phyloP scores from a whole-genome alignment of 2,888 invertebrate genomes.

The Deroplatys truncata region DNA sequence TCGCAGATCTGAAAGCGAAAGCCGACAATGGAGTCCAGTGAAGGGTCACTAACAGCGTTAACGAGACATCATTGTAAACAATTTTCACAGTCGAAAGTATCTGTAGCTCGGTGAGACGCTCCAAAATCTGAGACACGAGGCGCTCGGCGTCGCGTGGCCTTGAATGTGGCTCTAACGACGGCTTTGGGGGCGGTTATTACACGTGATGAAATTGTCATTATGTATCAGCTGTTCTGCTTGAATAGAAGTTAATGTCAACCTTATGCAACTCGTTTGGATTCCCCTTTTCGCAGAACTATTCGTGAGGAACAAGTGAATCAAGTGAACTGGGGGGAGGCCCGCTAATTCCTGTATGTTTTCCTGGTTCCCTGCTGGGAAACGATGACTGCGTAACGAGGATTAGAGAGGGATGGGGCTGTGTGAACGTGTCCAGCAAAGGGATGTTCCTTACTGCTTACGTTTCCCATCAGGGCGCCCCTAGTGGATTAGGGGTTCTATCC shows the following conservation, averaged over 20 bases:
- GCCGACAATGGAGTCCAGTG: background rate
- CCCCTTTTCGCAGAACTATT: background rate
- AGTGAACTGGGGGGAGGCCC: background rate
- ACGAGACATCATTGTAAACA: constrained; percentile 5
- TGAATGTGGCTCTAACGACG: background rate
- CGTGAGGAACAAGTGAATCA: background rate
- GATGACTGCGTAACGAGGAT: background rate
- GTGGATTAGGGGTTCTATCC: background rate
- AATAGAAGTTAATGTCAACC: constrained; percentile 10
- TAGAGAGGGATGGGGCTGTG: background rate
- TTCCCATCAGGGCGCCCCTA: background rate
- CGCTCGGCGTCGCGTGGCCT: background rate
- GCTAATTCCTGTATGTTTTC: background rate
- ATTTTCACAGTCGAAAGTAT: background rate
- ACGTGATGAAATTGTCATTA: constrained; percentile 7
- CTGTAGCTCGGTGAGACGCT: background rate
- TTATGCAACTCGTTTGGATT: background rate
- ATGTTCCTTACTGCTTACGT: background rate
- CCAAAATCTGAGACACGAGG: background rate
- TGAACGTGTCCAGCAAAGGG: background rate
- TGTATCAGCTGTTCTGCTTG: constrained; percentile 3
- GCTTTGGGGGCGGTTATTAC: background rate
- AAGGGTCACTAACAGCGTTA: background rate
- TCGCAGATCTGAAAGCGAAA: no score
- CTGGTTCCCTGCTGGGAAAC: background rate